Evolutionary conservation across 53 echinoderm and acorn worm genomes (phyloP), one percentile per base, ranked within the genome.

Genomic region (Holothuria leucospilota): DNA sequence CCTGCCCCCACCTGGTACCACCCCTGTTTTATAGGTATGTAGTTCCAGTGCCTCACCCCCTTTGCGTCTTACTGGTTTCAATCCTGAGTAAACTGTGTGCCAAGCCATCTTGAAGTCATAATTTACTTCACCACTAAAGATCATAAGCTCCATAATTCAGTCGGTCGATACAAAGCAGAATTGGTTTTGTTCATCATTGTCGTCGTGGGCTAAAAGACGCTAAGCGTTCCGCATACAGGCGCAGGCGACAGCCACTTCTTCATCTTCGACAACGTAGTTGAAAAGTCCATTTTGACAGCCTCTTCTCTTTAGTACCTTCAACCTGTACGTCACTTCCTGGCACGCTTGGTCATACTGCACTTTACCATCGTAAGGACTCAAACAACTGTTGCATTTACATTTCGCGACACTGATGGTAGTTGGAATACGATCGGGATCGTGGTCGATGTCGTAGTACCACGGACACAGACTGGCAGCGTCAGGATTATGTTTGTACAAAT

Each of bases 361-460:
- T 30, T 71, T 6, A 49, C 84, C 59, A 3, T 62, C 52, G 39
- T 70, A 59, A 21, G 88, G 85, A 38, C 85, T 84, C 59, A 91
- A 49, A 30, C 91, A 91, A 6, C 84, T 58, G 25, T 63, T 30
- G 88, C 91, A 88, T 14, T 60, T 75, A 28, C 91, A 91, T 60
- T 69, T 66, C 2, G 88, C 91, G 0, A 77, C 62, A 23, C 77
- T 74, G 52, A 88, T 66, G 23, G 78, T 84, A 5, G 84, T 27
- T 20, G 91, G 91, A 49, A 91, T 87, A 13, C 91, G 84, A 14
- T 91, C 78, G 58, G 88, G 51, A 63, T 91, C 91, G 53, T 87
- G 77, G 79, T 72, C 77, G 8, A 73, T 56, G 46, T 56, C 70
- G 56, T 91, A 91, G 29, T 75, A 46, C 82, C 87, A 91, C 20